Percentiles rank a stretch among this genome's conserved stretches.
Conservation (phyloP, 2,113 vertebrate genomes). For the Odocoileus virginianus region DNA sequence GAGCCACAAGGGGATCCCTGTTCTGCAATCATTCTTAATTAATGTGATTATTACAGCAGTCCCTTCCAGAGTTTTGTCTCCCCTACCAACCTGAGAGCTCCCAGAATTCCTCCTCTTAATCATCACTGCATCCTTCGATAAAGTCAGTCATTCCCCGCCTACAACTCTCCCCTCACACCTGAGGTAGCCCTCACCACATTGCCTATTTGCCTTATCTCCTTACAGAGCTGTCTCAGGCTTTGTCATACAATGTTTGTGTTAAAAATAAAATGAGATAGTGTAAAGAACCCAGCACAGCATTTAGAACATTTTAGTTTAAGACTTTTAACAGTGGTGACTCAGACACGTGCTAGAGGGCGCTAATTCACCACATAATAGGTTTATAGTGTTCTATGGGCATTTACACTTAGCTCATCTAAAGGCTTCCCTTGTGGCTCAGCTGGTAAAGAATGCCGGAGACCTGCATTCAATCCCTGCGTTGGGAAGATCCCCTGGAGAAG, state of each 20-base stretch:
- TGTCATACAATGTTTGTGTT: not conserved
- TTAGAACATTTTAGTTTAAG: not conserved
- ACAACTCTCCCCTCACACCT: not conserved
- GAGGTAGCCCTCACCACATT: not conserved
- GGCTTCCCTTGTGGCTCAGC: not conserved
- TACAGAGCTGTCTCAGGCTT: not conserved
- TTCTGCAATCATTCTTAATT: not conserved
- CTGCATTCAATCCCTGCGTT: not conserved
- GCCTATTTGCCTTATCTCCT: not conserved
- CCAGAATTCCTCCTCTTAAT: not conserved
- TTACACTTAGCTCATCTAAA: not conserved
- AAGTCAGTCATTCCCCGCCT: not conserved
- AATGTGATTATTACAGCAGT: not conserved
- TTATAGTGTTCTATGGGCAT: fast-evolving
- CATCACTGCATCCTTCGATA: not conserved
- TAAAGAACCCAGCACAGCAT: not conserved
- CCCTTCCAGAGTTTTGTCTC: not conserved
- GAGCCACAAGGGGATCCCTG: too few relatives aligned
- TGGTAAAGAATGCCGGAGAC: not conserved
- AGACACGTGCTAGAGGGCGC: constrained; percentile 21
- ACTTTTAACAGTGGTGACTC: not conserved
- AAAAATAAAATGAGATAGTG: not conserved
- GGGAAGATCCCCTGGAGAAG: not conserved
- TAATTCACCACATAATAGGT: not conserved
- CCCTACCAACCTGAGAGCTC: not conserved